phyloP scores from a whole-genome alignment of 2,888 invertebrate species.

The Cephus pulcher region DNA sequence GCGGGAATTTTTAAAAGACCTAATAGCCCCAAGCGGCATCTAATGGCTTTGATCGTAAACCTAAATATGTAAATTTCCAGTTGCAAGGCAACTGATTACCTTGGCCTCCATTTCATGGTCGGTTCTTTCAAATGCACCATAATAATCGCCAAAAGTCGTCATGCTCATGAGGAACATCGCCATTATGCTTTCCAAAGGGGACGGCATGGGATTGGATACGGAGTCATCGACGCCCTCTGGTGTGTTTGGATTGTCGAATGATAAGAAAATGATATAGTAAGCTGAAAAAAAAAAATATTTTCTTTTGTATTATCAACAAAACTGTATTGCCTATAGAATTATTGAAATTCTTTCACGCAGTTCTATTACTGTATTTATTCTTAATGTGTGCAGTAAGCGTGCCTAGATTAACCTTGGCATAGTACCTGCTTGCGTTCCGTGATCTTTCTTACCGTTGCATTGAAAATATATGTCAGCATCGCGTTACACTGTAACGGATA shows the following conservation, averaged over 20 bases:
- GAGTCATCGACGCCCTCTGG: slow-evolving; percentile 87
- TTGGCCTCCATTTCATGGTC: slow-evolving; percentile 91
- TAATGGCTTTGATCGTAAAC: slow-evolving; percentile 25
- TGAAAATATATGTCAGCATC: slow-evolving; percentile 47
- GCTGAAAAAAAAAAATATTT: slow-evolving; percentile 69
- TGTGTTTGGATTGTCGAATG: slow-evolving; percentile 86
- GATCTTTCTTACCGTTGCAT: neutral
- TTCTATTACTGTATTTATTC: neutral
- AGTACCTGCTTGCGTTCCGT: slow-evolving; percentile 27
- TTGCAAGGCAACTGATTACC: slow-evolving; percentile 66
- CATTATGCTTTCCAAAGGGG: slow-evolving; percentile 94
- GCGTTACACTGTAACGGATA: slow-evolving; percentile 16
- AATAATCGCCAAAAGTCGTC: slow-evolving; percentile 96
- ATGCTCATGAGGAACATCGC: slow-evolving; percentile 99
- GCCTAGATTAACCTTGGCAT: slow-evolving; percentile 43
- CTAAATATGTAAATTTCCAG: slow-evolving; percentile 17
- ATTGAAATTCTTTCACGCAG: neutral
- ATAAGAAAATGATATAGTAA: slow-evolving; percentile 90
- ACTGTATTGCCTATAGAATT: neutral
- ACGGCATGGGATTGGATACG: slow-evolving; percentile 87
- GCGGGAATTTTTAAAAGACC: neutral
- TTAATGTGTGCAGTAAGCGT: neutral
- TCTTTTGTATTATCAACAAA: neutral
- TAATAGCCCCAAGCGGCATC: neutral
- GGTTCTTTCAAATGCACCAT: slow-evolving; percentile 88